Conservation (phyloP, 1,140 invertebrate species). For the Aplysia californica region DNA sequence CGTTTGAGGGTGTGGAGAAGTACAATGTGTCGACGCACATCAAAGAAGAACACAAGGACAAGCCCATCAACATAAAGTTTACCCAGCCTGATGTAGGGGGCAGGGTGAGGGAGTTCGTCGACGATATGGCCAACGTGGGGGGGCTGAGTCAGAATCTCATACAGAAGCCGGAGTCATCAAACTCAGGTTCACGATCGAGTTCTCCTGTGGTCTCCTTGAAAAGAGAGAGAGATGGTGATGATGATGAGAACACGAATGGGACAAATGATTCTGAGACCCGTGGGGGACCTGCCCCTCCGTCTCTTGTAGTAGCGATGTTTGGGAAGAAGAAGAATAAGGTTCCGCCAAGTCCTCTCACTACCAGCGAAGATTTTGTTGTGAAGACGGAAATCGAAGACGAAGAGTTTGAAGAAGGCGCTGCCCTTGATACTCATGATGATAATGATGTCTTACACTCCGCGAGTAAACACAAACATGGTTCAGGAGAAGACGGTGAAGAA, state of each 20-base stretch:
- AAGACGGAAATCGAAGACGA: constrained; percentile 26
- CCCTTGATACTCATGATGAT: not conserved
- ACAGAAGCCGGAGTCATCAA: not conserved
- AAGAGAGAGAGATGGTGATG: constrained; percentile 17
- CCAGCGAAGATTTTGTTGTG: constrained; percentile 6
- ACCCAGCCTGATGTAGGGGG: constrained; percentile 26
- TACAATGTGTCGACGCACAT: constrained; percentile 39
- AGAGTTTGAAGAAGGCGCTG: not conserved
- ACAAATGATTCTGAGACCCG: not conserved
- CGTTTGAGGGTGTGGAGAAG: constrained; percentile 36
- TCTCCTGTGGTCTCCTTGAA: not conserved
- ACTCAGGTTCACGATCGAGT: too few species aligned
- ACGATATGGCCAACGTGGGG: constrained; percentile 10
- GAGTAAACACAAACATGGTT: too few species aligned
- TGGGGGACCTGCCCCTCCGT: not conserved
- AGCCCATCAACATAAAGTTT: constrained; percentile 20
- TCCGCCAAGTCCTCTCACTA: not conserved
- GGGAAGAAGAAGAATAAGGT: constrained; percentile 28
- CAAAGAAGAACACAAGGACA: constrained; percentile 34
- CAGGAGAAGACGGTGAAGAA: not conserved
- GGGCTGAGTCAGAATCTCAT: not conserved
- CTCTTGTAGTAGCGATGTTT: constrained; percentile 33
- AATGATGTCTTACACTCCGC: too few species aligned
- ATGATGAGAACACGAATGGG: not conserved
- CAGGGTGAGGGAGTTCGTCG: constrained; percentile 32